Evolutionary conservation across 2,888 invertebrate genomes (phyloP).

Genomic region (Orthonevra nobilis): DNA sequence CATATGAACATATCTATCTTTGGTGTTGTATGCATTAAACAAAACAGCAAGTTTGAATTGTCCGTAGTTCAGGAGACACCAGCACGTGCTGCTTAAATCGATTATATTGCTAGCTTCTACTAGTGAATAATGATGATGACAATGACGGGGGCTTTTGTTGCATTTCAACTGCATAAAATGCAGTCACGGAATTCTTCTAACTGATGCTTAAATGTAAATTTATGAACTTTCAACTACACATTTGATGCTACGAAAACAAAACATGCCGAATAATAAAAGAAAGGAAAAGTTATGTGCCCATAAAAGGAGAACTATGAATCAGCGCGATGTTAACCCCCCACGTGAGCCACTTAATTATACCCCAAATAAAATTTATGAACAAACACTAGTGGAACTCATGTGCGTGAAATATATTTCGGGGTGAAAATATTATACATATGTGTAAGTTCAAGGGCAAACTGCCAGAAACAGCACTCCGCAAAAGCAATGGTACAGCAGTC

Average conservation of each 20-base stretch:
- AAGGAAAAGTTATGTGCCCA: neutral
- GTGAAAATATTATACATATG: no score
- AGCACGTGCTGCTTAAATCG: constrained; percentile 30
- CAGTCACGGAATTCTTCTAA: no score
- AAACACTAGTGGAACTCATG: neutral
- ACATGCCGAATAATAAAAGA: no score
- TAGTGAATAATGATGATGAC: neutral
- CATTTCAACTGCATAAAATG: constrained; percentile 12
- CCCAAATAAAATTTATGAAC: neutral
- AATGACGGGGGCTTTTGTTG: neutral
- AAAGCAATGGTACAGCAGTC: neutral
- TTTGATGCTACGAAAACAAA: no score
- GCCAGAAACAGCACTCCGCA: constrained; percentile 25
- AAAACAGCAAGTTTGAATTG: constrained; percentile 13
- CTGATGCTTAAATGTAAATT: no score
- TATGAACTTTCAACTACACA: no score
- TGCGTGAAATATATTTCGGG: constrained; percentile 1
- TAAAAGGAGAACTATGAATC: neutral
- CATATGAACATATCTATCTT: no score
- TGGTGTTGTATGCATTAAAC: neutral
- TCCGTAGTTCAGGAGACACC: constrained; percentile 7
- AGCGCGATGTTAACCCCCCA: neutral
- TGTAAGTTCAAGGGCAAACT: constrained; percentile 41
- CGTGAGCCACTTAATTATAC: neutral
- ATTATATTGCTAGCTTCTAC: neutral